phyloP scores from a whole-genome alignment of 2,797 vertebrate species.

The Gadopsis bispinosus region DNA sequence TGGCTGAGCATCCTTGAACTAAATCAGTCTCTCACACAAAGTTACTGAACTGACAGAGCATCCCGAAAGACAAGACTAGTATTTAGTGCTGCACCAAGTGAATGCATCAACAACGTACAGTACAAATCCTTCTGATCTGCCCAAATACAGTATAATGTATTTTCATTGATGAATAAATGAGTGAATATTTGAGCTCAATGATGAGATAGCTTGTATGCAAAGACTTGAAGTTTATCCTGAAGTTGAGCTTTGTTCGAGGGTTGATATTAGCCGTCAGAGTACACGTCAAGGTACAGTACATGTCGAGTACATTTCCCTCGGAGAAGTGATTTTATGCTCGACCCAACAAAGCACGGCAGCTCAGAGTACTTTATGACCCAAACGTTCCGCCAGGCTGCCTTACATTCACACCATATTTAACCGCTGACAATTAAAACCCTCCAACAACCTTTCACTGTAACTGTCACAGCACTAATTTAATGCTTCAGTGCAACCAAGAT shows the following conservation, averaged over 20 bases:
- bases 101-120: background rate
- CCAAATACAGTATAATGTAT: background rate
- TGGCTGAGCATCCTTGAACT: slow-evolving; percentile 58
- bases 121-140: background rate
- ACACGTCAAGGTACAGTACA: slow-evolving; percentile 42
- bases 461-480: slow-evolving; percentile 71
- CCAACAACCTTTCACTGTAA: slow-evolving; percentile 61
- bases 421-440: slow-evolving; percentile 69
- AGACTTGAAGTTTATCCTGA: slow-evolving; percentile 51
- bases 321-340: slow-evolving; percentile 64
- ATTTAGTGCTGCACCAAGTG: background rate
- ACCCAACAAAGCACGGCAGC: slow-evolving; percentile 56
- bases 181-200: slow-evolving; percentile 20
- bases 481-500: slow-evolving; percentile 57
- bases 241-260: slow-evolving; percentile 56
- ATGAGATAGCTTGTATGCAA: slow-evolving; percentile 31
- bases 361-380: slow-evolving; percentile 65
- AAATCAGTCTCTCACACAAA: slow-evolving; percentile 54
- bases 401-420: slow-evolving; percentile 69
- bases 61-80: slow-evolving; percentile 27
- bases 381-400: slow-evolving; percentile 53
- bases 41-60: slow-evolving; percentile 24
- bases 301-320: slow-evolving; percentile 22
- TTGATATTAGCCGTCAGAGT: slow-evolving; percentile 59
- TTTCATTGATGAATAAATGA: slow-evolving; percentile 20